phyloP scores from a whole-genome alignment of 2,888 invertebrate species.

The Eristalis pertinax region DNA sequence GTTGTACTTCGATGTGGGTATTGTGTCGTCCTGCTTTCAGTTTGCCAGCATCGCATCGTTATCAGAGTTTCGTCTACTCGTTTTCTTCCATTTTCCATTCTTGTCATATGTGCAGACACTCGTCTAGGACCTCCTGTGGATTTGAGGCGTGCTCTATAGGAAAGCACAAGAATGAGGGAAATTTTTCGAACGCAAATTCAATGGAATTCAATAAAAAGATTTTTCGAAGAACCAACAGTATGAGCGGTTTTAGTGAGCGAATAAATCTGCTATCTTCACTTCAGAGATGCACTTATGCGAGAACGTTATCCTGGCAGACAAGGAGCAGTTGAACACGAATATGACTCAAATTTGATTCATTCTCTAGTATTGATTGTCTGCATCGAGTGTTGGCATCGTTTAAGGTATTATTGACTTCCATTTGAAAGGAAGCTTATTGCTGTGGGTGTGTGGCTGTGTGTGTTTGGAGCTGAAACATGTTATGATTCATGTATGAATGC shows the following conservation, averaged over 20 bases:
- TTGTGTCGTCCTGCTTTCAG: slow-evolving; percentile 56
- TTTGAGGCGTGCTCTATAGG: background rate
- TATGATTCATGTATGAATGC: background rate
- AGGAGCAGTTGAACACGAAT: background rate
- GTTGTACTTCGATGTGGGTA: slow-evolving; percentile 35
- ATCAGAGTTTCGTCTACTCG: slow-evolving; percentile 33
- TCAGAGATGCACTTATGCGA: background rate
- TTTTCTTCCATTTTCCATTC: background rate
- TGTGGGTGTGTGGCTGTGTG: background rate
- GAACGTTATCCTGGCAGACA: background rate
- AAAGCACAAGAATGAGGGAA: background rate
- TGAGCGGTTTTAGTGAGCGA: slow-evolving; percentile 27
- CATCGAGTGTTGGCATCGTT: background rate
- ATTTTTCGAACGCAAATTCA: slow-evolving; percentile 52
- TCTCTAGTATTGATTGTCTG: background rate
- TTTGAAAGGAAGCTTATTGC: background rate
- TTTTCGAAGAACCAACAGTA: slow-evolving; percentile 20
- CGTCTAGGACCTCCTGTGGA: background rate
- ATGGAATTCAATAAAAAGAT: slow-evolving; percentile 48
- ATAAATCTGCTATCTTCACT: slow-evolving; percentile 22
- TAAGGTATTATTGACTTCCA: background rate
- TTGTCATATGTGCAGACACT: slow-evolving; percentile 2
- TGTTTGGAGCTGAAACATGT: background rate
- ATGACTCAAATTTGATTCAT: background rate
- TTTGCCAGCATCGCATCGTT: slow-evolving; percentile 42